Conservation (phyloP, 1,140 invertebrate genomes). For the Platyura marginata region DNA sequence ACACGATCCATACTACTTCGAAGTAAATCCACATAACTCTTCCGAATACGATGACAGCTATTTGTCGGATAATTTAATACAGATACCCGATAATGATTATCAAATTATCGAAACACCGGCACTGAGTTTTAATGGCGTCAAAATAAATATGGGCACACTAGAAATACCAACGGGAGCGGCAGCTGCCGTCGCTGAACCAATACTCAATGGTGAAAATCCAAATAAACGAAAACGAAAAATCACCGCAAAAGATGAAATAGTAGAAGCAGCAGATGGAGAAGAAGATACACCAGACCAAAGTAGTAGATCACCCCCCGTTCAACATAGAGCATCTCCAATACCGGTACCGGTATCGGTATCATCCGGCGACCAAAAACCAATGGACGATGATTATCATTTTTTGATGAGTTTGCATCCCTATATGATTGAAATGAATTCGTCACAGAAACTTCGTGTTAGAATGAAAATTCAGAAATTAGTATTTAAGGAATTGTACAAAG, state of each 20-base stretch:
- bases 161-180: background rate
- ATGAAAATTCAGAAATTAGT: conserved; percentile 25
- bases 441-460: conserved; percentile 21
- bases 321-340: too few relatives aligned
- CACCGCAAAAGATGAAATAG: too few relatives aligned
- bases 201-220: background rate
- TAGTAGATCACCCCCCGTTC: too few relatives aligned
- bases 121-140: background rate
- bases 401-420: conserved; percentile 22
- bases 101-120: background rate
- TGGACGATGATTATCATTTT: conserved; percentile 24
- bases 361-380: background rate
- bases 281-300: background rate
- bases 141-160: background rate
- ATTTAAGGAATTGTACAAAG: conserved; percentile 20
- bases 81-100: background rate
- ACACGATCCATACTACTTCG: background rate
- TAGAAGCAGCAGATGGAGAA: too few relatives aligned
- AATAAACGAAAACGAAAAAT: background rate
- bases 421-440: conserved; percentile 20
- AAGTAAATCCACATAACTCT: background rate
- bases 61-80: background rate
- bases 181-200: background rate
- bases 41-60: background rate
- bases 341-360: too few relatives aligned